Evolutionary conservation across 2,888 invertebrate genomes (phyloP).

Genomic region (Caradrina kadenii): DNA sequence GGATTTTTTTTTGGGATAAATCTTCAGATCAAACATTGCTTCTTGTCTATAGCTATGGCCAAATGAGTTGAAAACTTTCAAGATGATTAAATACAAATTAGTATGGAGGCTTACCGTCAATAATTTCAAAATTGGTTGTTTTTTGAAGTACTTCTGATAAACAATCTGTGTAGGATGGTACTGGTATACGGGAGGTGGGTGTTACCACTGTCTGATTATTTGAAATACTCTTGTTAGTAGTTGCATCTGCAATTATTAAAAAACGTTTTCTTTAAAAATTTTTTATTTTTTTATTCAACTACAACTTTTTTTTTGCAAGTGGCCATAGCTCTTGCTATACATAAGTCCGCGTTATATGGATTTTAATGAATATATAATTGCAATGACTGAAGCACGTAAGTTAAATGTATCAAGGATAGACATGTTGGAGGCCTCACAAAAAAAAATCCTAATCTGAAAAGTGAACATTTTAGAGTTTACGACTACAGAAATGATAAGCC

Average conservation of each 20-base stretch:
- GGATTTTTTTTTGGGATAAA: too few relatives aligned
- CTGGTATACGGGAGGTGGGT: conserved; percentile 13
- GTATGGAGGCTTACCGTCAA: conserved; percentile 65
- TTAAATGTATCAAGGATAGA: too few relatives aligned
- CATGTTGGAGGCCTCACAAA: too few relatives aligned
- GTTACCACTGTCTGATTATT: neutral
- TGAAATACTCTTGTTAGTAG: conserved; percentile 49
- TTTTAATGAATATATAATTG: too few relatives aligned
- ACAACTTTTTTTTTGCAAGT: too few relatives aligned
- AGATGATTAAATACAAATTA: neutral
- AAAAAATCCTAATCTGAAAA: too few relatives aligned
- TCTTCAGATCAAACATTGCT: neutral
- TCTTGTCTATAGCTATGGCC: neutral
- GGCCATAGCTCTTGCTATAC: too few relatives aligned
- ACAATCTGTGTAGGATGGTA: conserved; percentile 77
- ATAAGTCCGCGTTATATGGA: too few relatives aligned
- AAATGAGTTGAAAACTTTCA: neutral
- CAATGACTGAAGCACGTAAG: too few relatives aligned
- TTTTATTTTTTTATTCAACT: neutral
- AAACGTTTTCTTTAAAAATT: neutral
- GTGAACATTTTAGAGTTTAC: neutral
- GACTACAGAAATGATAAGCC: neutral
- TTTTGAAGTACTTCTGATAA: conserved; percentile 81
- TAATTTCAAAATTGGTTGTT: conserved; percentile 81
- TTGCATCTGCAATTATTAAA: conserved; percentile 58